Base-by-base conservation (phyloP, 1,140 invertebrate species). In the Leptopilina clavipes region DNA sequence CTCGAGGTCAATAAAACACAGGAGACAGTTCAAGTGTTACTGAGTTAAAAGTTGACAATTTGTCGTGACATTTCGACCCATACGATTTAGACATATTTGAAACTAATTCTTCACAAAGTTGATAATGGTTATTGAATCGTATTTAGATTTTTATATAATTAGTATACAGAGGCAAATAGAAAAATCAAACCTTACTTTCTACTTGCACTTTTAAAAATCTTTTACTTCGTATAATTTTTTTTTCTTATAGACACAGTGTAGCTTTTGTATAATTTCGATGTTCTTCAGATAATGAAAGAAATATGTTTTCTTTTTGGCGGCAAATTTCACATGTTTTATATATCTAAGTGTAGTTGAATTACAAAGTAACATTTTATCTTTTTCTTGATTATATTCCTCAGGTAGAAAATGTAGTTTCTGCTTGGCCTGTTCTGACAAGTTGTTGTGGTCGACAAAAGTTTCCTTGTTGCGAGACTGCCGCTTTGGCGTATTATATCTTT, bases 1-100 rank as follows among this genome's bases (percentile, higher is more conserved):
- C 59, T 65, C 59, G 59, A 31, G 59, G 59, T 65, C 59, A 65
- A 65, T 65, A 65, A 65, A 65, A 65, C 12, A 65, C 59, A 65
- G 22, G 19, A 65, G 59, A n/a, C 59, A 65, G 59, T 25, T 65
- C 59, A 65, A 65, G 59, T 65, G 59, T 65, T 31, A 65, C 59
- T 31, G 3, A 65, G 56, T n/a, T 65, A 31, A 14, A 65, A 65
- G 59, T 65, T 22, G 22, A 65, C 12, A 65, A 65, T 65, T n/a
- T 22, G 22, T 65, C 59, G 1, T 37, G 59, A 65, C 59, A 65
- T 65, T 65, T 37, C 25, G 59, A 65, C 25, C 22, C 59, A 31
- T 40, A 40, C 59, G 19, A 65, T 65, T 65, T 65, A 65, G 14
- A 65, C 25, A 31, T n/a, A n/a, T 65, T 65, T 65, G 11, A 65